phyloP scores from a whole-genome alignment of 2,888 invertebrate species.

The Cataglyphis livida region DNA sequence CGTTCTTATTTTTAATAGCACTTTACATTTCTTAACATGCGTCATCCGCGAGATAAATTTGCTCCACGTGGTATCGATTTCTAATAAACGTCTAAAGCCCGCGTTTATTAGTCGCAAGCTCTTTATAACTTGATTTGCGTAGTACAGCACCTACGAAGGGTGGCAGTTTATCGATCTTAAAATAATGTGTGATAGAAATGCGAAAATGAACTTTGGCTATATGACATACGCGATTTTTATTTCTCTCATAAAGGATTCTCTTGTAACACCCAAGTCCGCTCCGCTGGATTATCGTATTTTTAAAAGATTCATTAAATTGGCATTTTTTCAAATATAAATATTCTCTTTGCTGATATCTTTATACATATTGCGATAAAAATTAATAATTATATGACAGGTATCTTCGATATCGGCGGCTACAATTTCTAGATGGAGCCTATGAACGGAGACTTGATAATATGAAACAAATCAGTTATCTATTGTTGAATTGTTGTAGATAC shows the following conservation, averaged over 20 bases:
- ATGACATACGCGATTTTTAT: background rate
- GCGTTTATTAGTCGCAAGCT: conserved; percentile 32
- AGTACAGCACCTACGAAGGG: conserved; percentile 28
- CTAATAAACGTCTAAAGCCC: conserved; percentile 48
- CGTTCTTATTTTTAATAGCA: conserved; percentile 51
- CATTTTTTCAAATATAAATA: background rate
- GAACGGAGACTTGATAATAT: conserved; percentile 10
- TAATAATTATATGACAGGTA: conserved; percentile 17
- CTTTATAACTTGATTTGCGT: conserved; percentile 53
- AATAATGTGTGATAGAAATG: conserved; percentile 4
- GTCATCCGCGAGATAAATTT: conserved; percentile 54
- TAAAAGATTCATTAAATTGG: background rate
- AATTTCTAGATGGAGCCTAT: conserved; percentile 64
- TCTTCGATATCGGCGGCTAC: conserved; percentile 35
- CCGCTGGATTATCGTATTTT: background rate
- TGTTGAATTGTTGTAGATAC: background rate
- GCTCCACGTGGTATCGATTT: conserved; percentile 52
- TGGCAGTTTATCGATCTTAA: conserved; percentile 37
- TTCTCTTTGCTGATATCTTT: background rate
- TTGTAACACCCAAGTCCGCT: background rate
- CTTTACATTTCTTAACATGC: conserved; percentile 51
- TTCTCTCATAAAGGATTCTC: background rate
- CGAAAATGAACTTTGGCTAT: conserved; percentile 5
- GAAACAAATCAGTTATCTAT: conserved; percentile 15
- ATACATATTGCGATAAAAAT: background rate